Evolutionary conservation across 1,140 invertebrate genomes (phyloP).

Genomic region (Aporrectodea caliginosa): DNA sequence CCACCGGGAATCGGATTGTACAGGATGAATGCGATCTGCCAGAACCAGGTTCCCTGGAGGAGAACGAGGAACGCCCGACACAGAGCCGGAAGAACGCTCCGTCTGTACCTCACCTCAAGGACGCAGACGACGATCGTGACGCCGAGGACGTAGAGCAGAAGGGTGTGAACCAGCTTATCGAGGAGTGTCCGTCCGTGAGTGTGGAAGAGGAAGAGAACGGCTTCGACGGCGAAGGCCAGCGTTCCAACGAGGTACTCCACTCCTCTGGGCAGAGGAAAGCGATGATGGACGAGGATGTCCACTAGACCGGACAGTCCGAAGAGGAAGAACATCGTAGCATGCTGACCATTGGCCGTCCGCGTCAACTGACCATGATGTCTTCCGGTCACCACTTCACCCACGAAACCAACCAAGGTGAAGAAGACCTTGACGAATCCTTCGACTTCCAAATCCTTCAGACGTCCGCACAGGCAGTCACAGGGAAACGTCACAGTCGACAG

Average conservation of each 20-base stretch:
- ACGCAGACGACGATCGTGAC: conserved; percentile 43
- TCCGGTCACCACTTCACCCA: conserved; percentile 53
- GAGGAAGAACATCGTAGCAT: conserved; percentile 61
- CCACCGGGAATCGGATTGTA: conserved; percentile 54
- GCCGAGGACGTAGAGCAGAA: conserved; percentile 54
- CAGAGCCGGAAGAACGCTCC: conserved; percentile 51
- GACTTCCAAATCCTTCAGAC: conserved; percentile 42
- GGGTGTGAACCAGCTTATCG: conserved; percentile 58
- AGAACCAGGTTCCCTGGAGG: conserved; percentile 61
- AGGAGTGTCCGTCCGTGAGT: conserved; percentile 57
- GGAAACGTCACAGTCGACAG: conserved; percentile 47
- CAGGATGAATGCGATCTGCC: conserved; percentile 59
- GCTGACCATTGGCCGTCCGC: conserved; percentile 57
- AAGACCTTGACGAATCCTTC: conserved; percentile 54
- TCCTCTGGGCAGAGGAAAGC: conserved; percentile 50
- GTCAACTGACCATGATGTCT: conserved; percentile 53
- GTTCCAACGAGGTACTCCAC: conserved; percentile 53
- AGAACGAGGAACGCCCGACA: conserved; percentile 52
- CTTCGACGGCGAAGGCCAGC: conserved; percentile 57
- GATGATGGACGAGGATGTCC: conserved; percentile 52
- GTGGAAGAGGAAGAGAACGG: conserved; percentile 58
- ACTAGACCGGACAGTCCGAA: conserved; percentile 57
- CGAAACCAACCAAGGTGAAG: conserved; percentile 51
- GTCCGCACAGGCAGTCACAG: conserved; percentile 45
- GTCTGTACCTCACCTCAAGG: conserved; percentile 54